phyloP scores from a whole-genome alignment of 2,797 vertebrate genomes.

The Dicrostonyx torquatus region DNA sequence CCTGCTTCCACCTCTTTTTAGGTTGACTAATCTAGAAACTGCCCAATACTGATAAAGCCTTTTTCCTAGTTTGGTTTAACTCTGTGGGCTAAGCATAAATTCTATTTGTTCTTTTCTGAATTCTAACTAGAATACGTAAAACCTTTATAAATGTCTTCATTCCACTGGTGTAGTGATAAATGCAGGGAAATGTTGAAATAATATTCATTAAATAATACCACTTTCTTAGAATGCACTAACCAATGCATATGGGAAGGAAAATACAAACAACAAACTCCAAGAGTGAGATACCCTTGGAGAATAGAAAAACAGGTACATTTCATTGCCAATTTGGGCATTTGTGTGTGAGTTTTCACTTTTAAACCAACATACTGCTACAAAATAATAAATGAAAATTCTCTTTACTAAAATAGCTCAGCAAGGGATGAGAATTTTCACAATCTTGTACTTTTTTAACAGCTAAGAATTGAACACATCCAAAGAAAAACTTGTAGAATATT shows the following conservation, averaged over 20 bases:
- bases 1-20: not conserved
- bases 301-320: not conserved
- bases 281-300: not conserved
- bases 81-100: not conserved
- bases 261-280: not conserved
- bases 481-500: not conserved
- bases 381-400: slow-evolving; percentile 12
- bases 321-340: not conserved
- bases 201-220: not conserved
- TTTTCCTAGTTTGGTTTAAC: not conserved
- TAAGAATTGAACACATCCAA: not conserved
- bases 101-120: not conserved
- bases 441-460: not conserved
- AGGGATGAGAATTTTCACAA: not conserved
- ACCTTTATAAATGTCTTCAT: not conserved
- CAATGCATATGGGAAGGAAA: not conserved
- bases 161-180: not conserved
- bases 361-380: not conserved
- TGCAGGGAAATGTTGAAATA: not conserved
- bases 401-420: not conserved
- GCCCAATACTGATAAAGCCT: not conserved
- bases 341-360: not conserved
- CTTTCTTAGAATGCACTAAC: slow-evolving; percentile 16
- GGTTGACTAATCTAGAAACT: not conserved
- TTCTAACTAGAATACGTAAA: not conserved